Conservation (phyloP, 2,888 invertebrate species). For the Teinopalpus imperialis region DNA sequence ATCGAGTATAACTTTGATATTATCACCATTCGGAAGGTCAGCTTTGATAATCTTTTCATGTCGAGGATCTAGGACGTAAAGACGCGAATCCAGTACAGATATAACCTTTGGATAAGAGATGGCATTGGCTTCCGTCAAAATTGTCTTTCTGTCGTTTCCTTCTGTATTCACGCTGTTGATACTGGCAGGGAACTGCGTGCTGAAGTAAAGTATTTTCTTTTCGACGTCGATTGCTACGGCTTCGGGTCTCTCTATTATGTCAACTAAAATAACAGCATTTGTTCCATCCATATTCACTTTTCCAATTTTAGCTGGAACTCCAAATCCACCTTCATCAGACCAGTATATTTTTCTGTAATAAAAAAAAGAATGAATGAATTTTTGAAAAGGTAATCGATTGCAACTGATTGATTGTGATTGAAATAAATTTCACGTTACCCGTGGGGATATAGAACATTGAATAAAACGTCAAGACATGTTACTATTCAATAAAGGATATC, state of each 20-base stretch:
- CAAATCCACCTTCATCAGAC: constrained; percentile 96
- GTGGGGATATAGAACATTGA: no score
- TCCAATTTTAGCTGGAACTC: constrained; percentile 93
- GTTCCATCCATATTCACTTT: constrained; percentile 97
- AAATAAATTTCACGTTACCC: no score
- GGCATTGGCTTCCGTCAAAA: constrained; percentile 86
- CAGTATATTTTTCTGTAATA: constrained; percentile 90
- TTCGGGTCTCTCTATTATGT: constrained; percentile 88
- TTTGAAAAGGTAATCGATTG: no score
- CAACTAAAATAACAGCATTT: constrained; percentile 87
- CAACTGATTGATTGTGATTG: no score
- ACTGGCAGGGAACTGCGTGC: constrained; percentile 87
- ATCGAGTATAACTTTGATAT: constrained; percentile 88
- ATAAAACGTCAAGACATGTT: no score
- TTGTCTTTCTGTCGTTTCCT: constrained; percentile 85
- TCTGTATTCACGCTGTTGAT: constrained; percentile 87
- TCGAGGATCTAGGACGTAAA: constrained; percentile 93
- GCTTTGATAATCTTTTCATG: constrained; percentile 95
- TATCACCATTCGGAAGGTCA: constrained; percentile 90
- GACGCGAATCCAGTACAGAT: constrained; percentile 89
- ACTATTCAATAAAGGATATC: no score
- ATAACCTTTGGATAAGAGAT: constrained; percentile 91
- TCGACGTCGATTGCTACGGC: constrained; percentile 93
- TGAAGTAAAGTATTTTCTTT: constrained; percentile 93
- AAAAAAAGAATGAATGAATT: background rate